These are phyloP conservation scores for Nymphalis io DNA, from an alignment of 1,140 invertebrate genomes.

Conservation along the genomic window DNA sequence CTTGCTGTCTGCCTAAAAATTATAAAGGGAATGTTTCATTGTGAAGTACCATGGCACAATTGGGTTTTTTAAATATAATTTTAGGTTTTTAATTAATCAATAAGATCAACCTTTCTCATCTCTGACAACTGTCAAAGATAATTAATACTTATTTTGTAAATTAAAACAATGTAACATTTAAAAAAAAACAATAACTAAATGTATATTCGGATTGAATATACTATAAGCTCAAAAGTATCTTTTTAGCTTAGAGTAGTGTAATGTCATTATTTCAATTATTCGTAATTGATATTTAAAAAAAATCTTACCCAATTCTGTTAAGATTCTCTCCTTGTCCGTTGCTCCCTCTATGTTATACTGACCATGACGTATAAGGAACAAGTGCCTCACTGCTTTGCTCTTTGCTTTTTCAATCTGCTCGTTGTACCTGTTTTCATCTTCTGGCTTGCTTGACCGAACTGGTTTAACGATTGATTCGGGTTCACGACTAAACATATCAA, in stretches of 20 bases:
- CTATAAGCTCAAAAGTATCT: too few species aligned
- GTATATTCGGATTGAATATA: too few species aligned
- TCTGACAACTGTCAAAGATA: too few species aligned
- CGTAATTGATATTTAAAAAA: neutral
- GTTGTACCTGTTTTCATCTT: constrained; percentile 85
- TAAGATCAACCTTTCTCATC: too few species aligned
- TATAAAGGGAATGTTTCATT: neutral
- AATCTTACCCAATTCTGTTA: constrained; percentile 88
- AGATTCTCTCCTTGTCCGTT: constrained; percentile 86
- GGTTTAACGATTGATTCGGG: constrained; percentile 87
- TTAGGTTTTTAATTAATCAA: too few species aligned
- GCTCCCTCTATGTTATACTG: constrained; percentile 91
- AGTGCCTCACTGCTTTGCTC: constrained; percentile 89
- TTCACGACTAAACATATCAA: constrained; percentile 83
- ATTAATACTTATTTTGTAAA: too few species aligned
- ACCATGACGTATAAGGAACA: constrained; percentile 96
- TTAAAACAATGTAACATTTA: too few species aligned
- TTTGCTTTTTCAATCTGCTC: constrained; percentile 83
- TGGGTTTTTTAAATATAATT: too few species aligned
- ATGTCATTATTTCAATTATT: too few species aligned
- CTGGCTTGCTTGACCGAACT: constrained; percentile 71
- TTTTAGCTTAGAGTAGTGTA: too few species aligned
- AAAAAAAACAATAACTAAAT: too few species aligned
- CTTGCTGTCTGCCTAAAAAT: constrained; percentile 89
- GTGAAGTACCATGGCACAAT: too few species aligned